Conservation (phyloP, 2,888 invertebrate species). For the Lepetodrilus schrolli region DNA sequence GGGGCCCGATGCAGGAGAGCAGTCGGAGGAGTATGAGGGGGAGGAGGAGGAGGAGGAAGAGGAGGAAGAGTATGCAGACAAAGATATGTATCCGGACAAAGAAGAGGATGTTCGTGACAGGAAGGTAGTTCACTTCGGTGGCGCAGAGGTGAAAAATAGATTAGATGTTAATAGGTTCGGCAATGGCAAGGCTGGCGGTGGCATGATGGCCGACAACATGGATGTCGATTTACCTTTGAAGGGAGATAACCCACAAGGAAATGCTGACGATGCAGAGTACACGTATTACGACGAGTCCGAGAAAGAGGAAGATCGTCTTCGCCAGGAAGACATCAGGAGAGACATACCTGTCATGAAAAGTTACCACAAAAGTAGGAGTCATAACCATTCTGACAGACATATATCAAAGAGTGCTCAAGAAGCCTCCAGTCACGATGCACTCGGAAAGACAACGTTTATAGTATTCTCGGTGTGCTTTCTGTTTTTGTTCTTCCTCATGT, state of each 20-base stretch:
- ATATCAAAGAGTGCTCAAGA: background rate
- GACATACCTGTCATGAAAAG: slow-evolving; percentile 17
- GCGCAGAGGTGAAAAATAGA: background rate
- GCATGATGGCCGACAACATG: slow-evolving; percentile 21
- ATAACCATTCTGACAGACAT: slow-evolving; percentile 31
- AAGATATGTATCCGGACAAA: slow-evolving; percentile 43
- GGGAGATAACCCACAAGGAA: slow-evolving; percentile 28
- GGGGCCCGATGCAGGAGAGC: slow-evolving; percentile 35
- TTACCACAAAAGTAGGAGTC: slow-evolving; percentile 28
- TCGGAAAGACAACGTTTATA: slow-evolving; percentile 44
- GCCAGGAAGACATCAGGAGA: slow-evolving; percentile 37
- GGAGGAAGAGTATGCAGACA: slow-evolving; percentile 40
- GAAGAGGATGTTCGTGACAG: slow-evolving; percentile 32
- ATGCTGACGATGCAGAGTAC: slow-evolving; percentile 47
- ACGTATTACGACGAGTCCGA: slow-evolving; percentile 46
- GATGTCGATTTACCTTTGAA: background rate
- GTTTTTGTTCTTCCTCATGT: slow-evolving; percentile 58
- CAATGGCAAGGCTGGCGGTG: slow-evolving; percentile 12
- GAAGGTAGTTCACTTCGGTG: slow-evolving; percentile 39
- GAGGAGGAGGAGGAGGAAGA: slow-evolving; percentile 28
- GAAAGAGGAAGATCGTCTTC: slow-evolving; percentile 49
- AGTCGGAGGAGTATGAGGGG: slow-evolving; percentile 34
- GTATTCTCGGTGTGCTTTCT: slow-evolving; percentile 51
- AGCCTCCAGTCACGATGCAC: slow-evolving; percentile 23
- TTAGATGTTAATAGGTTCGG: slow-evolving; percentile 6